Conservation (phyloP, 1,140 invertebrate species). For the Heliothis subflexa region DNA sequence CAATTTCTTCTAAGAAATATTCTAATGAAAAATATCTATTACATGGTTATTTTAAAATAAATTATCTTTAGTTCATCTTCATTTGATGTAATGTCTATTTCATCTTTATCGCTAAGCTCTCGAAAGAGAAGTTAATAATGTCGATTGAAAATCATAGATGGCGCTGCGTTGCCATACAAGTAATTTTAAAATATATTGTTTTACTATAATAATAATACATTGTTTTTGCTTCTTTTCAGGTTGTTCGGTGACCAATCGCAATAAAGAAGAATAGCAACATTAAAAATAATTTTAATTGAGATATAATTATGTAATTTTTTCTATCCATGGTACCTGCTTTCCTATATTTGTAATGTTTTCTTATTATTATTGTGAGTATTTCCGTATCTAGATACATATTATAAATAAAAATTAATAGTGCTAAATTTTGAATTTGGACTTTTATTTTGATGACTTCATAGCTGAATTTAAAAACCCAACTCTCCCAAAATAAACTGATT, state of each 20-base stretch:
- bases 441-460: background rate
- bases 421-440: background rate
- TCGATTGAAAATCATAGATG: conserved; percentile 1
- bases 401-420: no score
- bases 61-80: background rate
- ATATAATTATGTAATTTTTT: no score
- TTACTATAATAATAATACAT: background rate
- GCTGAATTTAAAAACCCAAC: no score
- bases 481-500: no score
- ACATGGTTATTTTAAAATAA: no score
- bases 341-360: no score
- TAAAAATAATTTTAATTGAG: no score
- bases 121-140: background rate
- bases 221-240: background rate
- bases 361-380: no score
- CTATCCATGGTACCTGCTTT: no score
- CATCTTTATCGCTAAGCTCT: background rate
- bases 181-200: background rate
- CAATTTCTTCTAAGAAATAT: no score
- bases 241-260: conserved; percentile 1
- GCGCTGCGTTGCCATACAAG: background rate
- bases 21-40: no score
- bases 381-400: no score
- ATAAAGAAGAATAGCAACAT: background rate
- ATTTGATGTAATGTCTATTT: background rate